Conservation (phyloP, 2,113 vertebrate genomes). For the Cyphomyrus plagiostoma region DNA sequence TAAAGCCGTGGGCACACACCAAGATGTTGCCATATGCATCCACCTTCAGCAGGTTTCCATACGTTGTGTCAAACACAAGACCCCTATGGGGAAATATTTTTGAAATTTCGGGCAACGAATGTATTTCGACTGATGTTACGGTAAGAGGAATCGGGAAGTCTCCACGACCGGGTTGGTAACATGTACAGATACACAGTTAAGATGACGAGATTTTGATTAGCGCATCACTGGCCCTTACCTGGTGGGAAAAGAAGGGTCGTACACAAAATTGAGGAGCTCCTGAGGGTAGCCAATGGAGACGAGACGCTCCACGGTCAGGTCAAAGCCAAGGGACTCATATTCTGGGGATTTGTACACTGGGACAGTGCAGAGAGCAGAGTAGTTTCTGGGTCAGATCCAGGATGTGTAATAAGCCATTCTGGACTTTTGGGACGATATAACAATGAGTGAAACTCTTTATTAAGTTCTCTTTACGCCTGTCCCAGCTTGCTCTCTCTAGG, state of each 20-base stretch:
- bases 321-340: slow-evolving; percentile 95
- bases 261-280: slow-evolving; percentile 93
- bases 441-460: too few species aligned
- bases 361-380: slow-evolving; percentile 17
- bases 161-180: background rate
- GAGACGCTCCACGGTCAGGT: slow-evolving; percentile 92
- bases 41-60: slow-evolving; percentile 96
- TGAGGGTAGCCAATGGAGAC: slow-evolving; percentile 97
- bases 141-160: background rate
- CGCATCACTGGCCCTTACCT: slow-evolving; percentile 62
- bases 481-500: too few species aligned
- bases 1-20: slow-evolving; percentile 95
- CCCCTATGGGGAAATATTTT: slow-evolving; percentile 62
- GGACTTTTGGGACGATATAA: background rate
- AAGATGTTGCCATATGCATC: slow-evolving; percentile 96
- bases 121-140: background rate
- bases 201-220: background rate
- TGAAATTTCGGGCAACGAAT: background rate
- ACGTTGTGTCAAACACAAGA: slow-evolving; percentile 92
- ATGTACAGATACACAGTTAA: background rate
- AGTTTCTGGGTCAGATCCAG: background rate
- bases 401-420: background rate
- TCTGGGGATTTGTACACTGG: slow-evolving; percentile 99
- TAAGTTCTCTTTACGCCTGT: too few species aligned
- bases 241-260: slow-evolving; percentile 94